Base-by-base conservation (phyloP, 2,113 vertebrate species). In the Gopherus flavomarginatus region DNA sequence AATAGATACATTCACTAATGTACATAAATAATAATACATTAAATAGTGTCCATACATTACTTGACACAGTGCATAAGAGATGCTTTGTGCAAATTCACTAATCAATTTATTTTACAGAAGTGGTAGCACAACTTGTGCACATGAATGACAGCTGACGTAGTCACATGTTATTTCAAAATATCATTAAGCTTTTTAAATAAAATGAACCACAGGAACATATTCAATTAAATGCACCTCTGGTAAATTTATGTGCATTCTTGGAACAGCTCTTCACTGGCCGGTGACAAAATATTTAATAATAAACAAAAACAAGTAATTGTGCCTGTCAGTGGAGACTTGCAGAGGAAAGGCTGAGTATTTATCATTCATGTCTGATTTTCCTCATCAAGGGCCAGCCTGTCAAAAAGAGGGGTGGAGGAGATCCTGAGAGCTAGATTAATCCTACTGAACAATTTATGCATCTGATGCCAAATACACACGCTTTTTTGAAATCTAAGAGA, bases 1-100 rank as follows among this genome's bases (percentile, higher is more conserved):
- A 72, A 72, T 38, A 38, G 9, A 38, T 22, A 72, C 31, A n/a
- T 65, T 65, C 35, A 65, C 35, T n/a, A 35, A 35, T n/a, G 14
- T 65, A 65, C 31, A 65, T n/a, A n/a, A 19, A n/a, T 13, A n/a
- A 65, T 35, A 35, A 65, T 65, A 31, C 65, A 38, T 72, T 22
- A 38, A 72, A 38, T 22, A n/a, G 9, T 38, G 8, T 38, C 38
- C 65, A 72, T 72, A 72, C 21, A 72, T 11, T 77, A 86, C 81
- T 83, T 94, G 94, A 87, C 88, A 90, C 92, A 91, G 22, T 90
- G 94, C 88, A 75, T 82, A 82, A 85, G 31, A 65, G 88, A 90
- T 90, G 89, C 88, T 93, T 90, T 50, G 72, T 92, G 72, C 69
- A 96, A 88, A 16, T 93, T 96, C 90, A 80, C 86, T 65, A 22